Evolutionary conservation across 2,888 invertebrate genomes (phyloP).

Genomic region (Lagria hirta): DNA sequence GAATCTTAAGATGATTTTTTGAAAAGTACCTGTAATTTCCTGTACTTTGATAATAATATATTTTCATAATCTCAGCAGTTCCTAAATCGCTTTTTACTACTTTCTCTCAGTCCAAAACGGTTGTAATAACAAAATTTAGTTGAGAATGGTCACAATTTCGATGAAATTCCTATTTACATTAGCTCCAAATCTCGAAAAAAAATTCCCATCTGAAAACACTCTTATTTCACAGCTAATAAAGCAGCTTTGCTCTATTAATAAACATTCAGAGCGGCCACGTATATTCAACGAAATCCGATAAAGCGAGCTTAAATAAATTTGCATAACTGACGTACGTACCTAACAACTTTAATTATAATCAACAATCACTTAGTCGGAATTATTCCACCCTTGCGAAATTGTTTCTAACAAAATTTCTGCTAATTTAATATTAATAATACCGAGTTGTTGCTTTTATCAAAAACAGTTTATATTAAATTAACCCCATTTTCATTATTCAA

Average conservation of each 20-base stretch:
- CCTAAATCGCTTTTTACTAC: too few relatives aligned
- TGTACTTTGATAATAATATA: too few relatives aligned
- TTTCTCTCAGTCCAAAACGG: too few relatives aligned
- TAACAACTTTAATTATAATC: conserved; percentile 23
- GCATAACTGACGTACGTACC: conserved; percentile 22
- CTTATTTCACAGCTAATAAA: conserved; percentile 9
- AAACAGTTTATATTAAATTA: too few relatives aligned
- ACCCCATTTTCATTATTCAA: too few relatives aligned
- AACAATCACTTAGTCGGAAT: conserved; percentile 20
- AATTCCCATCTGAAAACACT: background rate
- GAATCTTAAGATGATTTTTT: too few relatives aligned
- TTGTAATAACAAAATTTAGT: too few relatives aligned
- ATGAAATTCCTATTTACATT: too few relatives aligned
- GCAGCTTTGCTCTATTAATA: conserved; percentile 17
- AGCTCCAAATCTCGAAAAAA: too few relatives aligned
- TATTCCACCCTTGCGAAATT: conserved; percentile 17
- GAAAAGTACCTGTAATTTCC: too few relatives aligned
- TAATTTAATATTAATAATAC: conserved; percentile 18
- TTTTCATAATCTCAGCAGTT: too few relatives aligned
- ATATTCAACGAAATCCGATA: conserved; percentile 20
- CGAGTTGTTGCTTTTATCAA: conserved; percentile 6
- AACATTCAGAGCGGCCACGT: conserved; percentile 14
- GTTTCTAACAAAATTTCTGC: conserved; percentile 13
- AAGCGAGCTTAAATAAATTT: conserved; percentile 22
- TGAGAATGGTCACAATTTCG: too few relatives aligned